Conservation (phyloP, 2,113 vertebrate genomes). For the Isichthys henryi region DNA sequence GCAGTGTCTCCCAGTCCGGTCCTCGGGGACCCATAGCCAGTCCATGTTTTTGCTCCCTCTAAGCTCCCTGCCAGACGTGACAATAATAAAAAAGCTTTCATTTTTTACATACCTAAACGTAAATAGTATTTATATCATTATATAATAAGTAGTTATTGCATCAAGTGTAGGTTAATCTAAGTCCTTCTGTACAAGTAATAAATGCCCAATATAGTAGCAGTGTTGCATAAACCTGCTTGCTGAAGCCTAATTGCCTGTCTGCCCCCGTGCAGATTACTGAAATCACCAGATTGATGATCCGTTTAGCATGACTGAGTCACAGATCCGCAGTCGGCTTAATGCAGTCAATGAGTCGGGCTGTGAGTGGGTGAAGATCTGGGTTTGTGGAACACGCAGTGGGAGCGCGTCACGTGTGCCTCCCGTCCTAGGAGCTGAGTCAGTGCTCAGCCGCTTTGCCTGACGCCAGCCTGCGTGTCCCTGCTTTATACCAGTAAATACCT, state of each 20-base stretch:
- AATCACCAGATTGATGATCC: background rate
- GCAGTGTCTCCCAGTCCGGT: background rate
- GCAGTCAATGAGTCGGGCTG: background rate
- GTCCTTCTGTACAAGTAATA: background rate
- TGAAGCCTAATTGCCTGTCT: background rate
- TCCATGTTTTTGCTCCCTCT: background rate
- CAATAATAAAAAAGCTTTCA: background rate
- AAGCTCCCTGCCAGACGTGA: background rate
- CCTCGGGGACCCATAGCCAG: background rate
- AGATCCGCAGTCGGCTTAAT: background rate
- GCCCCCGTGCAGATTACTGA: background rate
- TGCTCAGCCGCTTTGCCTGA: background rate
- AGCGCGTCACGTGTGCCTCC: background rate
- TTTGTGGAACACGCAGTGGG: background rate
- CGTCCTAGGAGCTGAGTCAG: background rate
- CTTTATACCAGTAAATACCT: background rate
- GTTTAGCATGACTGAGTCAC: constrained; percentile 9
- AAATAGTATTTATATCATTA: background rate
- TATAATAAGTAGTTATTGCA: background rate
- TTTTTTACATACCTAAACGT: background rate
- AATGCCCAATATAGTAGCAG: background rate
- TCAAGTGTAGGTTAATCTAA: background rate
- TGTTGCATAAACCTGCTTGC: background rate
- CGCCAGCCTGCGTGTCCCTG: background rate
- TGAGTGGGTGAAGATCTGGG: background rate